These are phyloP conservation scores for Sinelater perroti DNA, from an alignment of 2,888 invertebrate species.

Conservation along the genomic window DNA sequence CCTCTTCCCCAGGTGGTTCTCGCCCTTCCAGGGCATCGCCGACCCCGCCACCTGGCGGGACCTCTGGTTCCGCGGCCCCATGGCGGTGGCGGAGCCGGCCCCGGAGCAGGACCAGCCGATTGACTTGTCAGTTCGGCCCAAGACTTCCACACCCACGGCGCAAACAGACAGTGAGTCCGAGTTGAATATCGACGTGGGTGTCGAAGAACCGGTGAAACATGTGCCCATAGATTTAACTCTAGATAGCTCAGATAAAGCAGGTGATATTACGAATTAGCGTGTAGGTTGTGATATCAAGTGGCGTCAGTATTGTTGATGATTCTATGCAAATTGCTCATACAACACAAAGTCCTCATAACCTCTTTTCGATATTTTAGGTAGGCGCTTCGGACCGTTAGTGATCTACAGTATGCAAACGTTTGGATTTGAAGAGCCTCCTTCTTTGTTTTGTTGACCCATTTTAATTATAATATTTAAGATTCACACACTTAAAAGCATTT, in stretches of 20 bases:
- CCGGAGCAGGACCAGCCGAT: conserved; percentile 74
- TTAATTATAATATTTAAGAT: too few relatives aligned
- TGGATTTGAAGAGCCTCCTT: too few relatives aligned
- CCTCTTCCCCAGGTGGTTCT: conserved; percentile 49
- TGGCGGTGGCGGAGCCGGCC: conserved; percentile 66
- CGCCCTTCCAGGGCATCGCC: conserved; percentile 50
- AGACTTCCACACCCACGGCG: conserved; percentile 60
- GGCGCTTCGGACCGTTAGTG: not conserved
- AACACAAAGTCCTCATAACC: conserved; percentile 2
- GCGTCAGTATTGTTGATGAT: conserved; percentile 31
- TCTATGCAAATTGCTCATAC: conserved; percentile 15
- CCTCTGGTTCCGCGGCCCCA: conserved; percentile 63
- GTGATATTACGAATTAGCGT: conserved; percentile 35
- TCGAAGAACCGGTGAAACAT: conserved; percentile 64
- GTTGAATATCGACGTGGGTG: conserved; percentile 59
- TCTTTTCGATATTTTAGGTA: conserved; percentile 6
- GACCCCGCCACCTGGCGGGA: conserved; percentile 65
- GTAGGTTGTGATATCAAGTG: conserved; percentile 35
- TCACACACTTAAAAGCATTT: too few relatives aligned
- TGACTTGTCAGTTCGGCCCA: conserved; percentile 67
- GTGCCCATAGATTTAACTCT: conserved; percentile 75
- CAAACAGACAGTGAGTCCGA: conserved; percentile 65
- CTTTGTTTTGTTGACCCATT: too few relatives aligned
- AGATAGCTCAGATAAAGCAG: conserved; percentile 54
- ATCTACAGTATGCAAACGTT: too few relatives aligned